Percentiles rank a stretch among this genome's conserved stretches.
Evolutionary conservation across 1,140 invertebrate genomes (phyloP).

Genomic region (Lucilia sericata): DNA sequence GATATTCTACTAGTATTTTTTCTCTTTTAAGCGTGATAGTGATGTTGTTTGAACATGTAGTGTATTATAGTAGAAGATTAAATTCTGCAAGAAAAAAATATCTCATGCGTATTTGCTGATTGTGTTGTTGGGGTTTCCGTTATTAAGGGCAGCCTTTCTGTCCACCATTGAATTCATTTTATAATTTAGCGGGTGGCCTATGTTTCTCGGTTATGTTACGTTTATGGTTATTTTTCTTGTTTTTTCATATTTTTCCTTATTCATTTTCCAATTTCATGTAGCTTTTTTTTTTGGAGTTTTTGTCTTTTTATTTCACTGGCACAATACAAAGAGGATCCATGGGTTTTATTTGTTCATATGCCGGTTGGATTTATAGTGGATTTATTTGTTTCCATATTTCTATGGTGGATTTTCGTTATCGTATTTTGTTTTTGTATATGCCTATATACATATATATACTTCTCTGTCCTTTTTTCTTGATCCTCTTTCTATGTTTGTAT

Average conservation of each 20-base stretch:
- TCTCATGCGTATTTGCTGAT: neutral
- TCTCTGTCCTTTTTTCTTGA: neutral
- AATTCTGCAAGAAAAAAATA: neutral
- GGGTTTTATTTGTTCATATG: constrained; percentile 37
- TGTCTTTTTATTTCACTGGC: neutral
- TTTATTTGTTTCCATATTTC: constrained; percentile 35
- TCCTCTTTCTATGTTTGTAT: neutral
- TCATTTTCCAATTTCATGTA: neutral
- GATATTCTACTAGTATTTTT: neutral
- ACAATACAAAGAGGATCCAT: neutral
- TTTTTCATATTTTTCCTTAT: neutral
- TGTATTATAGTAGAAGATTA: neutral
- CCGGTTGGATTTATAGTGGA: constrained; percentile 30
- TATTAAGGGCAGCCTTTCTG: neutral
- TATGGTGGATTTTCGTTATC: constrained; percentile 23
- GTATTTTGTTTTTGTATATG: neutral
- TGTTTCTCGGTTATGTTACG: too few species aligned
- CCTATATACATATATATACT: neutral
- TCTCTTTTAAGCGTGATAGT: too few species aligned
- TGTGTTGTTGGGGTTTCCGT: neutral
- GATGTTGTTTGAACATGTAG: neutral
- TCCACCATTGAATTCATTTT: neutral
- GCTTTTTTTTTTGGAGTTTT: neutral
- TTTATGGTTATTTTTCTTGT: neutral
- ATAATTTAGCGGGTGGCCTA: too few species aligned